Conservation (phyloP, 2,113 vertebrate species). For the Clarias macrocephalus region DNA sequence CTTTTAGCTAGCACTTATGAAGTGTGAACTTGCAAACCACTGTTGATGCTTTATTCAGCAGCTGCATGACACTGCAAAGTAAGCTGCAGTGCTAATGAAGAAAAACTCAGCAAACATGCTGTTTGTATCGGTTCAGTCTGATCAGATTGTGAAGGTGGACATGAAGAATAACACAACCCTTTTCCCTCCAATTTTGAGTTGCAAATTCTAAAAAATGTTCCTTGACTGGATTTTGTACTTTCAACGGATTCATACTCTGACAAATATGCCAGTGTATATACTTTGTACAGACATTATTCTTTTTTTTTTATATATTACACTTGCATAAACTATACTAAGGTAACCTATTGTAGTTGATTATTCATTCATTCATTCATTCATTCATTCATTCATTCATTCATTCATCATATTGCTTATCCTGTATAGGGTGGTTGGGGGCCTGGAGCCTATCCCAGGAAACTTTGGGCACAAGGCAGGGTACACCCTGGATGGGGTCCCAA, state of each 20-base stretch:
- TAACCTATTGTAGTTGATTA: not conserved
- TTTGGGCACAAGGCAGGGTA: no score
- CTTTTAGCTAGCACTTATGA: no score
- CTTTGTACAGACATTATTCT: not conserved
- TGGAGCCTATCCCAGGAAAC: no score
- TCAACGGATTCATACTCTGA: not conserved
- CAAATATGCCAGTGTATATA: not conserved
- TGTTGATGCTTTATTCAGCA: not conserved
- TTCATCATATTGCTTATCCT: no score
- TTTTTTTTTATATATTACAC: not conserved
- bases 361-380: not conserved
- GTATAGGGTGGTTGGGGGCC: no score
- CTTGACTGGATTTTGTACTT: not conserved
- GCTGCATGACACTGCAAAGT: constrained; percentile 2
- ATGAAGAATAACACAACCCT: not conserved
- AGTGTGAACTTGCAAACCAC: no score
- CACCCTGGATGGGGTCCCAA: no score
- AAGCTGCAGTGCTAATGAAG: not conserved
- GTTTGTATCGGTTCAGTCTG: not conserved
- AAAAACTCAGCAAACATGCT: not conserved
- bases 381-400: no score
- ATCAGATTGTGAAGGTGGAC: not conserved
- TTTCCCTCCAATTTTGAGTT: not conserved
- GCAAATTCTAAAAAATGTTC: not conserved
- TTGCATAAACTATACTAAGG: not conserved